Percentiles rank a stretch among this genome's conserved stretches.
Evolutionary conservation across 2,888 invertebrate species (phyloP).

Genomic region (Cantharis lateralis): DNA sequence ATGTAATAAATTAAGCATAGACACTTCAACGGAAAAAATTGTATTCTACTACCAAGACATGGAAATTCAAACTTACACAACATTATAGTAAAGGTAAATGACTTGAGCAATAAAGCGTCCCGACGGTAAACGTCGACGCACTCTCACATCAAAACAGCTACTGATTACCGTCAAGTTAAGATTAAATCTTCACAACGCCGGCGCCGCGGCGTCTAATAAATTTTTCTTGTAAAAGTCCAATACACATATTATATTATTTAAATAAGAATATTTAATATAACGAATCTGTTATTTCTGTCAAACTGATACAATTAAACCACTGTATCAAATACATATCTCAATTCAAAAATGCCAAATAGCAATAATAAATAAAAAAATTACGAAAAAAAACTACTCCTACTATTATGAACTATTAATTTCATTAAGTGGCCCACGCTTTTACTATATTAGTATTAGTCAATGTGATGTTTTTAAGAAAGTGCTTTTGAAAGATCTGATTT

Average conservation of each 20-base stretch:
- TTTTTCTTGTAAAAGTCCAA: background rate
- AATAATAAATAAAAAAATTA: no score
- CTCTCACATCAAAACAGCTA: slow-evolving; percentile 9
- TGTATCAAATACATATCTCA: background rate
- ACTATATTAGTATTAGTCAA: no score
- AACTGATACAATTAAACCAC: background rate
- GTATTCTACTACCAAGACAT: background rate
- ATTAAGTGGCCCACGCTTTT: no score
- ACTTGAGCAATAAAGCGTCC: slow-evolving; percentile 16
- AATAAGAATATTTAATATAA: background rate
- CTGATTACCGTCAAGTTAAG: slow-evolving; percentile 6
- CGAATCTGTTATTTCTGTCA: background rate
- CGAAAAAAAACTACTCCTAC: no score
- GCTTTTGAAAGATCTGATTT: no score
- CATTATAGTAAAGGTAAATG: slow-evolving; percentile 19
- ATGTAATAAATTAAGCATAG: background rate
- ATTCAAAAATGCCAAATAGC: no score
- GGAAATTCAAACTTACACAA: slow-evolving; percentile 19
- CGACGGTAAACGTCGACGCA: slow-evolving; percentile 6
- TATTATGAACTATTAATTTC: no score
- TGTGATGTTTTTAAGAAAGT: no score
- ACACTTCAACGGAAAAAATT: background rate
- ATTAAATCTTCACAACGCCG: slow-evolving; percentile 13
- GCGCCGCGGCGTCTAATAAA: slow-evolving; percentile 3
- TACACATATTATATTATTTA: background rate